Conservation (phyloP, 2,113 vertebrate genomes). For the Perccottus glenii region DNA sequence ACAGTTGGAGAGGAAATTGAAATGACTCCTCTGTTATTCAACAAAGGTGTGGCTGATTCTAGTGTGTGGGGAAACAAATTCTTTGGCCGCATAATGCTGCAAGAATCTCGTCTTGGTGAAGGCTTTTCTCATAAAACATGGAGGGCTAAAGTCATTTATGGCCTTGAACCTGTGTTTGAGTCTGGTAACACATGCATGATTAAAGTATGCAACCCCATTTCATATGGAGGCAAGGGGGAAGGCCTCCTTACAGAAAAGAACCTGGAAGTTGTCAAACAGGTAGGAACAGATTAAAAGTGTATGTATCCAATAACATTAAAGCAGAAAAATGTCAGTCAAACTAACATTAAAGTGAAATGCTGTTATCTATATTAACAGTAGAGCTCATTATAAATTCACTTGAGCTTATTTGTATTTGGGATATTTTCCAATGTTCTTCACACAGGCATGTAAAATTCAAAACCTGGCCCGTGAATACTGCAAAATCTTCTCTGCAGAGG, state of each 20-base stretch:
- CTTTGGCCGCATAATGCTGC: constrained; percentile 90
- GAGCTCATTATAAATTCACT: constrained; percentile 10
- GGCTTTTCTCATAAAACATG: constrained; percentile 85
- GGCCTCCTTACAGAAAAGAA: constrained; percentile 88
- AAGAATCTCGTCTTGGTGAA: constrained; percentile 80
- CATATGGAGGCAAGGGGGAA: constrained; percentile 89
- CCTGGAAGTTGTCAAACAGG: constrained; percentile 90
- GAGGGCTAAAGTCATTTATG: constrained; percentile 92
- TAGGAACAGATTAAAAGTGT: constrained; percentile 36
- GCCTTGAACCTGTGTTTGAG: constrained; percentile 93
- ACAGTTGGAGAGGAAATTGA: constrained; percentile 98
- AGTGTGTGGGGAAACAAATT: constrained; percentile 93
- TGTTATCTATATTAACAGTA: no score
- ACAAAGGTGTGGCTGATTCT: constrained; percentile 89
- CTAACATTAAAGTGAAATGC: no score
- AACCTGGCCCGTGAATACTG: constrained; percentile 96
- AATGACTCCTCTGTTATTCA: constrained; percentile 94
- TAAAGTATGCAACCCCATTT: constrained; percentile 87
- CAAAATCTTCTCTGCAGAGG: constrained; percentile 94
- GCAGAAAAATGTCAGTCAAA: no score
- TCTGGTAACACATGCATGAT: constrained; percentile 90
- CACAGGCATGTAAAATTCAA: constrained; percentile 93
- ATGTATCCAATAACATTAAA: no score
- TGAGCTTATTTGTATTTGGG: constrained; percentile 30
- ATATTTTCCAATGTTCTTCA: constrained; percentile 32